Evolutionary conservation across 2,888 invertebrate genomes (phyloP).

Genomic region (Sesamia inferens): DNA sequence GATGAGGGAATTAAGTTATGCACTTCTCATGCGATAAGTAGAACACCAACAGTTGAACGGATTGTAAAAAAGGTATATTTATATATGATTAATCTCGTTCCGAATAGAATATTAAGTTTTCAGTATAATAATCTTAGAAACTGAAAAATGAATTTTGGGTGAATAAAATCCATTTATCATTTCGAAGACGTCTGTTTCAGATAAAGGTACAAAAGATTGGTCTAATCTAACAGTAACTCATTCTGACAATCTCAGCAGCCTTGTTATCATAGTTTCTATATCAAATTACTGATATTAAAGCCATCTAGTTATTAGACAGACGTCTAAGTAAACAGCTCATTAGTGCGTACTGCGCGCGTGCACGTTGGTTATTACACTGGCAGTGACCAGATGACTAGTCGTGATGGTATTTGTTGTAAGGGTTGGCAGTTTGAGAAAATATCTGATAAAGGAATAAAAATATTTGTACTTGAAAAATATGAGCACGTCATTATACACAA

Average conservation of each 20-base stretch:
- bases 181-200: background rate
- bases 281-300: conserved; percentile 56
- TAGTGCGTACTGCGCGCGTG: conserved; percentile 62
- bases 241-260: background rate
- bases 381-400: conserved; percentile 60
- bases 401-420: conserved; percentile 60
- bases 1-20: too few relatives aligned
- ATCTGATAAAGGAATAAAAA: background rate
- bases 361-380: conserved; percentile 60
- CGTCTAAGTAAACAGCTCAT: conserved; percentile 61
- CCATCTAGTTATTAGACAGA: conserved; percentile 58
- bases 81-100: too few relatives aligned
- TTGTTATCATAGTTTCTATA: conserved; percentile 46
- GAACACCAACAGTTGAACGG: too few relatives aligned
- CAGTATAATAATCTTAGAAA: too few relatives aligned
- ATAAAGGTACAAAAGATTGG: background rate
- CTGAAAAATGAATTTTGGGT: too few relatives aligned
- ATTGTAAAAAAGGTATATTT: too few relatives aligned
- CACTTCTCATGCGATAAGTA: too few relatives aligned
- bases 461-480: background rate
- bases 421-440: conserved; percentile 47
- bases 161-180: background rate
- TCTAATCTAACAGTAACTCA: conserved; percentile 10
- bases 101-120: too few relatives aligned
- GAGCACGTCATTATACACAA: background rate